Conservation (phyloP, 2,888 invertebrate species). For the Agriopis aurantiaria region DNA sequence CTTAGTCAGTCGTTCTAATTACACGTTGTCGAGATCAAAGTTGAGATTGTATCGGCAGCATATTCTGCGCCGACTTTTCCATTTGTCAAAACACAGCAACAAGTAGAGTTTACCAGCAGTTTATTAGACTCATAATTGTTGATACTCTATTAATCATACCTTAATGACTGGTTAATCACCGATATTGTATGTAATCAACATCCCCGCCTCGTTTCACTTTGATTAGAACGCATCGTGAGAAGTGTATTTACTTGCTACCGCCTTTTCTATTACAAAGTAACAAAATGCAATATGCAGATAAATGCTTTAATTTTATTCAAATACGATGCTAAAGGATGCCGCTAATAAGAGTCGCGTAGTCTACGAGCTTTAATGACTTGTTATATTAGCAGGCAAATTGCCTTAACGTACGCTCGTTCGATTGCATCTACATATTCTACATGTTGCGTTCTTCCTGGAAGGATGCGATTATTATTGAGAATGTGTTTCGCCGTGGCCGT, state of each 20-base stretch:
- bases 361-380: constrained; percentile 48
- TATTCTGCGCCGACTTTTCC: constrained; percentile 48
- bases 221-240: constrained; percentile 31
- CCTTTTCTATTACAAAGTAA: constrained; percentile 34
- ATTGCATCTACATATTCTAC: constrained; percentile 42
- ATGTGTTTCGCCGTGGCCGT: constrained; percentile 27
- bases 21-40: constrained; percentile 59
- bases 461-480: constrained; percentile 30
- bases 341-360: constrained; percentile 43
- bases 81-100: constrained; percentile 63
- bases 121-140: constrained; percentile 51
- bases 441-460: constrained; percentile 27
- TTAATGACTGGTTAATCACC: constrained; percentile 50
- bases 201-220: constrained; percentile 24
- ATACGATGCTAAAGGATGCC: constrained; percentile 48
- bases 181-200: constrained; percentile 34
- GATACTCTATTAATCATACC: constrained; percentile 54
- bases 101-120: constrained; percentile 34
- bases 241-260: constrained; percentile 20
- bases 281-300: constrained; percentile 44
- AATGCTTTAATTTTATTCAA: constrained; percentile 47
- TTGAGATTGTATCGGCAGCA: constrained; percentile 57
- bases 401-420: constrained; percentile 38
- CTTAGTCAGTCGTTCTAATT: constrained; percentile 74
- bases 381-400: constrained; percentile 51